These are phyloP conservation scores for Cricetomys ansorgei DNA, from an alignment of 2,113 vertebrate species.

Conservation along the genomic window DNA sequence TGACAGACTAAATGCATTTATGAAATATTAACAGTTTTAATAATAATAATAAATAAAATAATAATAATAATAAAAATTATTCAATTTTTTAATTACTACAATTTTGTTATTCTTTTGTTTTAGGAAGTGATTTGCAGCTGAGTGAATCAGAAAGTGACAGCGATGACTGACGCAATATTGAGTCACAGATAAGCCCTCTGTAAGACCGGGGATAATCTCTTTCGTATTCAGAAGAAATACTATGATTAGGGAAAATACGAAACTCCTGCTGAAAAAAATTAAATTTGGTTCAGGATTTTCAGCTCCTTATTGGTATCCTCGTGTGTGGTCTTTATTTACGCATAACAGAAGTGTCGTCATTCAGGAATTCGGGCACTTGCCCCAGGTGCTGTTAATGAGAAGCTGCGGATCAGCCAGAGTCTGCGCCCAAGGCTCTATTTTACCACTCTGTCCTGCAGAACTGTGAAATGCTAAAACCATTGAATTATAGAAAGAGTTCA, in stretches of 20 bases:
- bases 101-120: conserved; percentile 79
- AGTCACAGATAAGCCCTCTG: conserved; percentile 76
- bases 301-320: conserved; percentile 26
- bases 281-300: conserved; percentile 81
- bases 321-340: conserved; percentile 12
- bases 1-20: background rate
- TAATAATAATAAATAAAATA: no score
- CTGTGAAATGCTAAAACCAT: conserved; percentile 46
- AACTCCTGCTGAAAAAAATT: conserved; percentile 82
- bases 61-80: no score
- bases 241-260: conserved; percentile 78
- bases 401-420: background rate
- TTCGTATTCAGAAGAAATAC: conserved; percentile 85
- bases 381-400: background rate
- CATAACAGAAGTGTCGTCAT: background rate
- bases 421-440: conserved; percentile 10
- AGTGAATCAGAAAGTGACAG: conserved; percentile 98
- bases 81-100: conserved; percentile 37
- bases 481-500: conserved; percentile 48
- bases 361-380: conserved; percentile 11
- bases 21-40: conserved; percentile 21
- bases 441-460: background rate
- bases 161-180: conserved; percentile 89
- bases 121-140: conserved; percentile 98
- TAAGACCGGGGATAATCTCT: conserved; percentile 80